Evolutionary conservation across 2,113 vertebrate genomes (phyloP).

Genomic region (Tinamus guttatus): DNA sequence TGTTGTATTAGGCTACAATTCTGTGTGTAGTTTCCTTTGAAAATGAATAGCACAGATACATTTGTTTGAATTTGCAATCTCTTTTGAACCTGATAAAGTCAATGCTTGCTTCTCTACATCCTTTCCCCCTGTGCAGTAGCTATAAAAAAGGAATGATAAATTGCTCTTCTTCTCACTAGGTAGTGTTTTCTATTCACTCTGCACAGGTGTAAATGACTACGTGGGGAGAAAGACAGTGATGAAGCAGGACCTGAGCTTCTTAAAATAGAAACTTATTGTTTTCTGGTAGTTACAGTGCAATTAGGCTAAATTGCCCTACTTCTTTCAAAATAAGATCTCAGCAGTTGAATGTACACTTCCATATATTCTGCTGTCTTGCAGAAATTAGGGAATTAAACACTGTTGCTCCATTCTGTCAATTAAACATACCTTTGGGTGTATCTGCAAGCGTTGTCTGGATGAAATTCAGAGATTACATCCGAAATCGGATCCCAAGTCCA

Average conservation of each 20-base stretch:
- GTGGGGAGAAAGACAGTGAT: neutral
- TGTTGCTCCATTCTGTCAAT: neutral
- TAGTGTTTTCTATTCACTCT: conserved; percentile 13
- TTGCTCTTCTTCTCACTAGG: conserved; percentile 7
- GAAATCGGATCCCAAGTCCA: neutral
- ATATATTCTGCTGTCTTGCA: neutral
- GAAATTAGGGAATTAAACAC: neutral
- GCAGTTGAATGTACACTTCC: neutral
- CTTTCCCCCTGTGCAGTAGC: neutral
- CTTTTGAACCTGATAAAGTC: conserved; percentile 5
- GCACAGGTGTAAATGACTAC: conserved; percentile 40
- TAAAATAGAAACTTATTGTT: neutral
- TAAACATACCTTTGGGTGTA: neutral
- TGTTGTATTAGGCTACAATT: neutral
- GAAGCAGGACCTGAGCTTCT: neutral
- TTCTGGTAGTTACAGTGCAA: neutral
- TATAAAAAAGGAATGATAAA: conserved; percentile 21
- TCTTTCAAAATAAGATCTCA: neutral
- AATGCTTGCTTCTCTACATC: neutral
- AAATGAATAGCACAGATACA: neutral
- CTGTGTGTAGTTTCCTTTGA: neutral
- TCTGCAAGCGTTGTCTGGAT: neutral
- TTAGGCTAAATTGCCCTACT: neutral
- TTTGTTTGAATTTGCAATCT: neutral
- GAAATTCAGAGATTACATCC: neutral